Percentiles rank a stretch among this genome's conserved stretches.
phyloP scores from a whole-genome alignment of 2,113 vertebrate species.

The Cranoglanis bouderius region DNA sequence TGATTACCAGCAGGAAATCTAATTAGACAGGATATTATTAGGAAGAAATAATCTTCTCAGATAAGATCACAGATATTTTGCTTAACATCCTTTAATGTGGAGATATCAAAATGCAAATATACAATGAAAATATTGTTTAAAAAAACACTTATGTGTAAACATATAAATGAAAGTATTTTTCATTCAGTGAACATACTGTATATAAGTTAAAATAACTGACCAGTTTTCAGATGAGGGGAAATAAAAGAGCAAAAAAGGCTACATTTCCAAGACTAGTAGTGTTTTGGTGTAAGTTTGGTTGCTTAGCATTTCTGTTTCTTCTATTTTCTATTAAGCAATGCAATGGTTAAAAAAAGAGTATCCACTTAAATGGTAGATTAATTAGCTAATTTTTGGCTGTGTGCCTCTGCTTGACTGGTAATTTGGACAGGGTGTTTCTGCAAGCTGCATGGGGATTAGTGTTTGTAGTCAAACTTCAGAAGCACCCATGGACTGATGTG shows the following conservation, averaged over 20 bases:
- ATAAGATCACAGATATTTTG: neutral
- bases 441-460: constrained; percentile 11
- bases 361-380: constrained; percentile 4
- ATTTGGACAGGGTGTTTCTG: constrained; percentile 20
- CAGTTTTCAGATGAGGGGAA: too few relatives aligned
- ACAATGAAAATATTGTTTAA: neutral
- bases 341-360: neutral
- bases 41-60: constrained; percentile 9
- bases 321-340: neutral
- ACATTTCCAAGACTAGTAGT: neutral
- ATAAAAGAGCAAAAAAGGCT: neutral
- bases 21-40: neutral
- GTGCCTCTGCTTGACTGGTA: neutral
- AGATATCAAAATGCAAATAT: neutral
- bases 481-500: neutral
- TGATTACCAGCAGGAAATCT: constrained; percentile 3
- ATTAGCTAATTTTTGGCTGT: constrained; percentile 17
- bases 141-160: neutral
- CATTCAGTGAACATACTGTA: too few relatives aligned
- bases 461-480: constrained; percentile 21
- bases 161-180: neutral
- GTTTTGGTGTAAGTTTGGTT: neutral
- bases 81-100: neutral
- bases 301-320: neutral
- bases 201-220: neutral